Percentiles rank a stretch among this genome's conserved stretches.
Evolutionary conservation across 2,797 vertebrate genomes (phyloP).

Genomic region (Euthynnus affinis): DNA sequence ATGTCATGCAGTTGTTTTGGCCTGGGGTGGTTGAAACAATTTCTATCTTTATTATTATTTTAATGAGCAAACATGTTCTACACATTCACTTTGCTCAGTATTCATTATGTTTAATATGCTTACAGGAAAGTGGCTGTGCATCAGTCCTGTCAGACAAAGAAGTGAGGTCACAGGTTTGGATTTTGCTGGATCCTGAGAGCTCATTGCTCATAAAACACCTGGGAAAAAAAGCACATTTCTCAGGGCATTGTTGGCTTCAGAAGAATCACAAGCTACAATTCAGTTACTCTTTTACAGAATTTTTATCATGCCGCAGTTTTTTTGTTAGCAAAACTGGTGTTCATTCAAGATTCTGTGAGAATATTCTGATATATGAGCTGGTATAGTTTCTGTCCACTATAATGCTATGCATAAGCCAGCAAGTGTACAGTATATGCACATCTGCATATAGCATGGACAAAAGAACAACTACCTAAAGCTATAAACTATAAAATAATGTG

Average conservation of each 20-base stretch:
- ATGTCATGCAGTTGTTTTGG: constrained; percentile 45
- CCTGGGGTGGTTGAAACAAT: constrained; percentile 33
- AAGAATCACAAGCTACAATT: constrained; percentile 19
- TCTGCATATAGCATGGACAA: background rate
- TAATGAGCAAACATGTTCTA: constrained; percentile 50
- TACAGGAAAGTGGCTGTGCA: constrained; percentile 65
- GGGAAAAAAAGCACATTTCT: constrained; percentile 17
- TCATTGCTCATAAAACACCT: constrained; percentile 67
- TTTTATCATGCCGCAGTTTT: background rate
- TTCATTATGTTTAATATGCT: constrained; percentile 66
- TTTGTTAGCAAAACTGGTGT: background rate
- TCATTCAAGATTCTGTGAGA: background rate
- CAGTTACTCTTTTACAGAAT: background rate
- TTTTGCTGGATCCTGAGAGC: constrained; percentile 56
- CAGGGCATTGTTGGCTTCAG: constrained; percentile 2
- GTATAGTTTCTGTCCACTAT: background rate
- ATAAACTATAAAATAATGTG: background rate
- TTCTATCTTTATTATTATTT: constrained; percentile 50
- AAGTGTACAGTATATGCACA: background rate
- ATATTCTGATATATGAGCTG: background rate
- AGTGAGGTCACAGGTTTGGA: constrained; percentile 70
- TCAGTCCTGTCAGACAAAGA: constrained; percentile 48
- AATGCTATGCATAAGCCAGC: background rate
- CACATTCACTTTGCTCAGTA: constrained; percentile 45
- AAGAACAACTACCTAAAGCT: constrained; percentile 1